These are phyloP conservation scores for Goniozus legneri DNA, from an alignment of 1,140 invertebrate genomes.

Conservation along the genomic window DNA sequence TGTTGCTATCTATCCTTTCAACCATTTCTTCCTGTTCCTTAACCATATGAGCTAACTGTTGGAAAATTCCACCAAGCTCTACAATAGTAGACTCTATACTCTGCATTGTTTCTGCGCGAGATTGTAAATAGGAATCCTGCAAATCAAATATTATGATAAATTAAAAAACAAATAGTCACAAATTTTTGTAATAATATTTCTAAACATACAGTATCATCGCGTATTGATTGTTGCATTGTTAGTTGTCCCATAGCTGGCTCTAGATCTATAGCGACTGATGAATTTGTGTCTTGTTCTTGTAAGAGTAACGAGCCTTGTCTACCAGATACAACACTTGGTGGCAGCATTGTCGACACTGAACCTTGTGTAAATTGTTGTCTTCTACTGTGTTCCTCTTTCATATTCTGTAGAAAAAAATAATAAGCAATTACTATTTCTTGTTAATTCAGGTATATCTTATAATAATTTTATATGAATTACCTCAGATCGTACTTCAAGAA, in stretches of 20 bases:
- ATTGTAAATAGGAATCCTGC: constrained; percentile 84
- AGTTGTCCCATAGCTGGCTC: constrained; percentile 57
- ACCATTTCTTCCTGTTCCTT: constrained; percentile 99
- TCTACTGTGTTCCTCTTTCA: constrained; percentile 91
- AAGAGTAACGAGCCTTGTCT: constrained; percentile 63
- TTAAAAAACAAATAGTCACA: constrained; percentile 4
- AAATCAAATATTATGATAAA: constrained; percentile 22
- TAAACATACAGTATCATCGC: constrained; percentile 70
- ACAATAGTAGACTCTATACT: constrained; percentile 99
- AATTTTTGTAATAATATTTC: constrained; percentile 5
- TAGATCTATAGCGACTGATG: constrained; percentile 69
- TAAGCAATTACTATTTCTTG: constrained; percentile 1
- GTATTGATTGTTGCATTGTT: constrained; percentile 64
- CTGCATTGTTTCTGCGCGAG: constrained; percentile 95
- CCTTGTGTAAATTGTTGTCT: constrained; percentile 92
- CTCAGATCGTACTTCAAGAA: constrained; percentile 79
- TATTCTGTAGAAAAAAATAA: constrained; percentile 65
- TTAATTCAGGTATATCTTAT: constrained; percentile 9
- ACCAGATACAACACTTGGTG: constrained; percentile 67
- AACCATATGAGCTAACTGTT: constrained; percentile 97
- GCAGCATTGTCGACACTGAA: constrained; percentile 64
- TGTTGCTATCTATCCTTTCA: constrained; percentile 94
- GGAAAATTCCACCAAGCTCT: constrained; percentile 97
- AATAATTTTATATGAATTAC: constrained; percentile 45
- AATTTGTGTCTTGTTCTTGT: constrained; percentile 65